Base-by-base conservation (phyloP, 2,888 invertebrate species). In the Yponomeuta evonymella region DNA sequence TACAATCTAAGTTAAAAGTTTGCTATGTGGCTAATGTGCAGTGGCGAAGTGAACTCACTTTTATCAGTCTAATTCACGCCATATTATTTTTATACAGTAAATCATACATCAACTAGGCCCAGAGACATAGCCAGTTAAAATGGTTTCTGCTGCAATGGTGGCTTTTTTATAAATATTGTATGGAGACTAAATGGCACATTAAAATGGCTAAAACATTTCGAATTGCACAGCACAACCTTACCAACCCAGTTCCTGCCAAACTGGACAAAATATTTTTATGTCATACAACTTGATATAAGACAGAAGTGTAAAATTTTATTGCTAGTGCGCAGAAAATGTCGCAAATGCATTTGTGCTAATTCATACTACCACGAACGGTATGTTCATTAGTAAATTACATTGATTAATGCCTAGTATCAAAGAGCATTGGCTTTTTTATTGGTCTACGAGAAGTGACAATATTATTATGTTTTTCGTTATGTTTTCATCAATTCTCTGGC, bases 341-440 rank as follows among this genome's bases (percentile, higher is more conserved):
- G 73, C 71, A 71, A 76, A 76, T 74, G 76, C 74, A 77, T 76
- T 81, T 76, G 76, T 79, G 78, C 75, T 78, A 77, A 80, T 79
- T 76, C 74, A 71, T 75, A 72, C 72, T 77, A 78, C 78, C 75
- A 23, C 23, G 75, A 71, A 23, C 6, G 29, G 29, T 15, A 5
- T 58, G 51, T 58, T 58, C 51, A 58, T 58, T 58, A 58, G 12
- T 58, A 58, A 8, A 8, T 6, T 43, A 58, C 15, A 2, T 58
- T 58, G 5, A 58, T 15, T 58, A 58, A 15, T 58, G 51, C 15
- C 3, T 12, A 5, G 12, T 15, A 15, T 5, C 3, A 12, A 58
- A 58, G 15, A 5, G 51, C 15, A 15, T 15, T 15, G 51, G 15
- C 33, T 58, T 58, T 58, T 58, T 58, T 15, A 12, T 5, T 3